Evolutionary conservation across 1,140 invertebrate species (phyloP).

Genomic region (Oreohelix idahoensis): DNA sequence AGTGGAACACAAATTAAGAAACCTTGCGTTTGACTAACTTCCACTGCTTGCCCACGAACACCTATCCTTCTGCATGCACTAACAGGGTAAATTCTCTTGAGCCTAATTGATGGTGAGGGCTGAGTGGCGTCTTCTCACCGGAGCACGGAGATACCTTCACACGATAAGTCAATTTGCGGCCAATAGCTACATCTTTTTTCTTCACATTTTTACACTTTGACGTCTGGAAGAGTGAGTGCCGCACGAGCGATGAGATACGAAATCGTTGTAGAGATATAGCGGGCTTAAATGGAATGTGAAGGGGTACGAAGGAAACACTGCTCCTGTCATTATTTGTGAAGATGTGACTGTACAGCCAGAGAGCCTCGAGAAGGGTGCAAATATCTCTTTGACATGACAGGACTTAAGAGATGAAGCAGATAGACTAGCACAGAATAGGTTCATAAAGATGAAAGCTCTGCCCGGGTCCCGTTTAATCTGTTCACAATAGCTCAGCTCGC

Average conservation of each 20-base stretch:
- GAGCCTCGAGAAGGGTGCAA: not conserved
- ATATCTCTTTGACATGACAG: not conserved
- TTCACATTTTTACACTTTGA: not conserved
- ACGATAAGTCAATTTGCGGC: slow-evolving; percentile 61
- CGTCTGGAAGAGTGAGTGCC: not conserved
- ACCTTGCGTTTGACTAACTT: too few species aligned
- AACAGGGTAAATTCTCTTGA: not conserved
- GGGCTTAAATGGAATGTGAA: not conserved
- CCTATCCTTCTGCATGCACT: not conserved
- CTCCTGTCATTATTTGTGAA: not conserved
- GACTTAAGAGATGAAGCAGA: not conserved
- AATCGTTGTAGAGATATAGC: not conserved
- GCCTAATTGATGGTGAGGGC: slow-evolving; percentile 7
- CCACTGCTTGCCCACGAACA: too few species aligned
- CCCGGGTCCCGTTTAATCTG: too few species aligned
- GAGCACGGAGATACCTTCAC: not conserved
- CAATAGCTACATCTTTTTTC: not conserved
- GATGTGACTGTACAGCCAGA: not conserved
- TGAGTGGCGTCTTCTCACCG: not conserved
- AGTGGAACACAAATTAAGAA: too few species aligned
- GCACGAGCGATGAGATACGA: not conserved
- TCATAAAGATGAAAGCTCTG: not conserved
- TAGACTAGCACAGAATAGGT: not conserved
- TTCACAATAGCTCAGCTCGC: too few species aligned
- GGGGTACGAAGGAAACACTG: not conserved